Base-by-base conservation (phyloP, 2,888 invertebrate genomes). In the Pollenia griseotomentosa region DNA sequence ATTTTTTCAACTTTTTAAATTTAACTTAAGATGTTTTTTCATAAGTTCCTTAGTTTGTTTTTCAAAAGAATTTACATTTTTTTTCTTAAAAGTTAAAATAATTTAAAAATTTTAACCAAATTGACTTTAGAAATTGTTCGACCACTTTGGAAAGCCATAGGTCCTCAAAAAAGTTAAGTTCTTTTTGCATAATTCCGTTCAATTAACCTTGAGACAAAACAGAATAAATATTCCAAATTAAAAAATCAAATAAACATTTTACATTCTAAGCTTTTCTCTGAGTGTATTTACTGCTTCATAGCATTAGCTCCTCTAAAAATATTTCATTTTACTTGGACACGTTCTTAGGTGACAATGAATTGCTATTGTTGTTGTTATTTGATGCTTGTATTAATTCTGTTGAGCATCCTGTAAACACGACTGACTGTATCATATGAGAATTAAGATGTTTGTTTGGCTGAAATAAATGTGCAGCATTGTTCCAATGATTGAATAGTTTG, bases 281-380 rank as follows among this genome's bases (percentile, higher is more conserved):
- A 74, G 82, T 68, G 57, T 57, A 75, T 14, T 44, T 33, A 14
- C 33, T 10, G 40, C 23, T 53, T 16, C 16, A 33, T 23, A 10
- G 6, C 12, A n/a, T 53, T 59, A 16, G 8, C 11, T 23, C 2
- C 42, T 42, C 19, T 7, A 74, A 48, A 48, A 59, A 33, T 61
- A 12, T 51, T 74, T 48, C n/a, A 11, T 77, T 12, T 10, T 19
- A 82, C 66, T 82, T 82, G 82, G 66, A 74, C 82, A 74, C 74
- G 74, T 74, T 51, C 48, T 74, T 19, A 59, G 66, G 65, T 74
- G 77, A 77, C 83, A 83, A 70, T 70, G 55, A 10, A 6, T 48
- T 79, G 77, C 19, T 63, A 19, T 71, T 61, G 51, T 53, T 79
- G 23, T 57, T 68, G 71, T 71, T 44, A 71, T 63, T 40, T 73